Evolutionary conservation across 2,113 vertebrate species (phyloP).

Genomic region (Oreamnos americanus): DNA sequence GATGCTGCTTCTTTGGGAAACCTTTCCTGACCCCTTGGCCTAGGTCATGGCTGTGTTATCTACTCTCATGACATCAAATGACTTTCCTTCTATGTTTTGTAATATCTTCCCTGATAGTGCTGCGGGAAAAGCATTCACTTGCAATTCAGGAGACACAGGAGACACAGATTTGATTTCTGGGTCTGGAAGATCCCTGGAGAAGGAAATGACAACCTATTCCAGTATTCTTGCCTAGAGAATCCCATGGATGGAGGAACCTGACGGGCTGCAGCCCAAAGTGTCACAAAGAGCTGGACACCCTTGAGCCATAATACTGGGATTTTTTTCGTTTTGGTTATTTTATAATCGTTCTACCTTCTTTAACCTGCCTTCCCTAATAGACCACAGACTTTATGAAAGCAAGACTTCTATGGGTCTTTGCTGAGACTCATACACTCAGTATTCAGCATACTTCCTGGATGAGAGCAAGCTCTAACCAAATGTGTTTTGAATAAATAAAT

Average conservation of each 20-base stretch:
- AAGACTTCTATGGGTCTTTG: neutral
- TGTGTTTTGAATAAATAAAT: neutral
- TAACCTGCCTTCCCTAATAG: neutral
- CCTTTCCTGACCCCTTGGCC: neutral
- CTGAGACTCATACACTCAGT: neutral
- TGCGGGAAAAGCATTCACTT: neutral
- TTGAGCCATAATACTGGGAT: neutral
- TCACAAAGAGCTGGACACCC: neutral
- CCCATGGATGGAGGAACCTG: neutral
- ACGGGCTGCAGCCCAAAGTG: neutral
- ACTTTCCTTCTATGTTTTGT: neutral
- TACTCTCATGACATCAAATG: neutral
- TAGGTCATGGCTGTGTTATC: fast-evolving
- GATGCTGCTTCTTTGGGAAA: neutral
- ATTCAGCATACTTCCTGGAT: neutral
- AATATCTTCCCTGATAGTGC: neutral
- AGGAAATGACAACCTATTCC: neutral
- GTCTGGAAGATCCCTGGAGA: neutral
- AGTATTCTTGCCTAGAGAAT: neutral
- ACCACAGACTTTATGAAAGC: neutral
- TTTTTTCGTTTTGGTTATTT: neutral
- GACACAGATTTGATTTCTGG: neutral
- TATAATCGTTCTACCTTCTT: neutral
- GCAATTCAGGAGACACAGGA: neutral
- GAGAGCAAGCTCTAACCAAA: neutral